phyloP scores from a whole-genome alignment of 2,797 vertebrate species.

The Characodon lateralis region DNA sequence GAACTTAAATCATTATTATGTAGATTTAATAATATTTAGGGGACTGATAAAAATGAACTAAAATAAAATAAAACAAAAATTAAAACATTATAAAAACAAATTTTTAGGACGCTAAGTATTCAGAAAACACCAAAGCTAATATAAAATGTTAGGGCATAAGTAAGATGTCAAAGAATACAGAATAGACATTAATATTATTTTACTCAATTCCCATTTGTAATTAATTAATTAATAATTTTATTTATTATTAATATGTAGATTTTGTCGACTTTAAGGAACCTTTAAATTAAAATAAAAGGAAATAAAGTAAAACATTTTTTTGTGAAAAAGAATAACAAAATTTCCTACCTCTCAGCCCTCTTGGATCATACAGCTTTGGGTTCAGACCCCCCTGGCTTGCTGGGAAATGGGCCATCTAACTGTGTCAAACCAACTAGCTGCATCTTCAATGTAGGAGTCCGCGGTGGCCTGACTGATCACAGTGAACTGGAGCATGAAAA shows the following conservation, averaged over 20 bases:
- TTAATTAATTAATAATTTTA: not conserved
- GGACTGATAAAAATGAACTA: not conserved
- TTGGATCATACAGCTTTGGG: conserved; percentile 32
- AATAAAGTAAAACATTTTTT: not conserved
- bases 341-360: not conserved
- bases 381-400: conserved; percentile 41
- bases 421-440: conserved; percentile 64
- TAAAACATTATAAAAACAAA: not conserved
- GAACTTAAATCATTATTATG: not conserved
- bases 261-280: not conserved
- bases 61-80: not conserved
- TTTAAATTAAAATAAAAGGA: not conserved
- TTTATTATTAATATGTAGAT: not conserved
- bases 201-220: not conserved
- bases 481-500: conserved; percentile 76
- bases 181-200: not conserved
- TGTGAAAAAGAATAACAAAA: not conserved
- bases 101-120: not conserved
- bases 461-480: conserved; percentile 51
- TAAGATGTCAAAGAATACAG: not conserved
- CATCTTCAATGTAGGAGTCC: conserved; percentile 62
- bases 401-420: conserved; percentile 73
- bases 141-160: not conserved
- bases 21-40: not conserved
- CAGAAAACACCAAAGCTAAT: not conserved